Percentiles rank a stretch among this genome's conserved stretches.
Conservation (phyloP, 2,888 invertebrate species). For the Archips crataeganus region DNA sequence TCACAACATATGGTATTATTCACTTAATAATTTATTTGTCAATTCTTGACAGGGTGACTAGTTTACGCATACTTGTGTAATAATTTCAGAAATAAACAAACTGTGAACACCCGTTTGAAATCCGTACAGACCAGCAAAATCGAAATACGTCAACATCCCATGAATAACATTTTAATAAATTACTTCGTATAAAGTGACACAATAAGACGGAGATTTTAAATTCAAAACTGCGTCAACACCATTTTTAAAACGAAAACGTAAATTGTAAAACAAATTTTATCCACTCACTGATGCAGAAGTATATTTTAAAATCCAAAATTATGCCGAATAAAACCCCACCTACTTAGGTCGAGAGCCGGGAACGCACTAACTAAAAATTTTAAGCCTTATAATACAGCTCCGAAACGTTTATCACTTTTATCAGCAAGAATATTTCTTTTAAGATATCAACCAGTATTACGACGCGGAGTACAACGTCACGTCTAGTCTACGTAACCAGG, state of each 20-base stretch:
- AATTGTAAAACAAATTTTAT: constrained; percentile 2
- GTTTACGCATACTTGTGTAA: neutral
- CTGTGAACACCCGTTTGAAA: neutral
- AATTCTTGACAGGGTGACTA: neutral
- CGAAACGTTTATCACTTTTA: constrained; percentile 19
- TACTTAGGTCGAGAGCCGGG: constrained; percentile 10
- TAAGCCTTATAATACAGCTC: constrained; percentile 6
- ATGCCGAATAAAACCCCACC: constrained; percentile 30
- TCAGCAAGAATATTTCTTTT: constrained; percentile 16
- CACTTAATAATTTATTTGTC: too few relatives aligned
- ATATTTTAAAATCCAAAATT: neutral
- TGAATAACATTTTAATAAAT: constrained; percentile 24
- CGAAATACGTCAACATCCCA: constrained; percentile 23
- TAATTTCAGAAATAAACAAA: constrained; percentile 1
- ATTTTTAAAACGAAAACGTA: neutral
- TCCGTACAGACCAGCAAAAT: neutral
- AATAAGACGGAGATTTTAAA: constrained; percentile 10
- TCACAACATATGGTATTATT: neutral
- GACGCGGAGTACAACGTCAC: constrained; percentile 29
- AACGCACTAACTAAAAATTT: constrained; percentile 25
- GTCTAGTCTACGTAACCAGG: neutral
- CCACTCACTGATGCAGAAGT: constrained; percentile 2
- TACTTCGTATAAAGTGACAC: constrained; percentile 21
- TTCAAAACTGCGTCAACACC: constrained; percentile 19
- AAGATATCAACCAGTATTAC: constrained; percentile 15